Base-by-base conservation (phyloP, 1,140 invertebrate species). In the Sarcophaga bullata region DNA sequence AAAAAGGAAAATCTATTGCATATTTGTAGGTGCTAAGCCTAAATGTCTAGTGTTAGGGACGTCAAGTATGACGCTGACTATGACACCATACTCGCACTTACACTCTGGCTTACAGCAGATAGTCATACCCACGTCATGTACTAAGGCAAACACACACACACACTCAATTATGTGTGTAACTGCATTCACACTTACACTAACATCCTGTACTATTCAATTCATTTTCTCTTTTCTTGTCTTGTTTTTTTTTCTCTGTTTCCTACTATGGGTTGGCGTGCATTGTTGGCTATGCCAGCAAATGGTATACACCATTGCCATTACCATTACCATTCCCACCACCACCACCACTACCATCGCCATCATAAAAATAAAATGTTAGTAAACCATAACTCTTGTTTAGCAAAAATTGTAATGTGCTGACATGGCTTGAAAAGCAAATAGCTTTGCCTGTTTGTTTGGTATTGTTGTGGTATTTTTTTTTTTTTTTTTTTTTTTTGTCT, bases 391-490 rank as follows among this genome's bases (percentile, higher is more conserved):
- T 78, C 75, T 78, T 78, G 75, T 78, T 78, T 78, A 78, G 75
- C 75, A 78, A 50, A 78, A 78, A 78, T 78, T 78, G 75, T 78
- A 78, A 78, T 78, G 75, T 78, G 75, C 75, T 78, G 75, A 78
- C 75, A 78, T 78, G 75, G 75, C 75, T 78, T 78, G 75, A 78
- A 78, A 78, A 78, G 75, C 49, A 78, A 78, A 78, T 78, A 50
- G n/a, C 75, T 17, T 72, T 72, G 62, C 37, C 62, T 49, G 73
- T 76, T 17, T 48, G 73, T 76, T n/a, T 15, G n/a, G 73, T 17
- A 8, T 76, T 15, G 15, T 17, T 76, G 73, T 49, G 62, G 62
- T 68, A 68, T 68, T 68, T 37, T 37, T 37, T 37, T 17, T 72
- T 17, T 25, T 25, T 72, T n/a, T n/a, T n/a, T n/a, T n/a, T n/a